Evolutionary conservation across 2,797 vertebrate species (phyloP), one percentile per base, ranked within the genome.

Genomic region (Steatocranus sp.): DNA sequence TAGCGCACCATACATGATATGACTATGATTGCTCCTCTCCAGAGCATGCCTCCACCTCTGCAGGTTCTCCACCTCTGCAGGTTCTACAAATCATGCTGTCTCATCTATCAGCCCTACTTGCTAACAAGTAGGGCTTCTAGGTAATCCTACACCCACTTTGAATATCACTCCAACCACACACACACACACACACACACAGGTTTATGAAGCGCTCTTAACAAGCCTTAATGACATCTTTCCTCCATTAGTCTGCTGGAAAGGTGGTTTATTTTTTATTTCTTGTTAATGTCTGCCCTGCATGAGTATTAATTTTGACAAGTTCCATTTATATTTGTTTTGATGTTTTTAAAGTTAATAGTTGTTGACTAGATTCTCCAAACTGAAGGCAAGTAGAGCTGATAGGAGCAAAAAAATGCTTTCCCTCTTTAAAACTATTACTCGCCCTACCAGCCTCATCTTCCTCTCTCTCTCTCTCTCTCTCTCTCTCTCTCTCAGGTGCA

Each of bases 121-220:
- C 2, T 36, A 20, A 2, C 11, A 8, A 20, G 18, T 20, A 20
- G 58, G 32, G 7, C 4, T 23, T 1, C 0, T 10, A 17, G 1
- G 53, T 66, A 41, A 23, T 6, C 61, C n/a, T 20, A 38, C 34
- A 0, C n/a, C 34, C 34, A 23, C 61, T 20, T 66, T 38, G 34
- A 20, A 63, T 2, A 12, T 63, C 32, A 2, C n/a, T 63, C 32
- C 58, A 63, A 63, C 58, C 56, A 34, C 30, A 12, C 49, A 51
- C n/a, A 23, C 50, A 9, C 14, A 25, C 20, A 23, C 8, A 49
- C 46, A 10, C 9, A 36, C 23, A 54, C 7, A 25, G 23, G 53
- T 17, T 54, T 30, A 30, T 54, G 53, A 30, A 1, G 1, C 0
- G 5, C 25, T 10, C 0, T 18, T 3, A 18, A 8, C 30, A 11